Conservation (phyloP, 2,113 vertebrate genomes). For the Lampris incognitus region DNA sequence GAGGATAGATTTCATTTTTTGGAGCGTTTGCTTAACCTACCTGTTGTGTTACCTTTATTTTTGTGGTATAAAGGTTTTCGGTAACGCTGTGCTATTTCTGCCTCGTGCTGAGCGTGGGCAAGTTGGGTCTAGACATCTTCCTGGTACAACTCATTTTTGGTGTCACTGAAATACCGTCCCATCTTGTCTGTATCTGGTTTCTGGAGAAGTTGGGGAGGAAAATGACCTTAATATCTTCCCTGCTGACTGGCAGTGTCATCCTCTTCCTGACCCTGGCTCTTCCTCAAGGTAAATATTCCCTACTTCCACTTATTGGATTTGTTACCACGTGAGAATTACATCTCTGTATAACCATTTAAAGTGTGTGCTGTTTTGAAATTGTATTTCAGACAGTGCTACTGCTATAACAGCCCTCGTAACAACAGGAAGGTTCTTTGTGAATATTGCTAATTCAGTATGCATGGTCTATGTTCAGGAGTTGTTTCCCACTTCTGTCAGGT, state of each 20-base stretch:
- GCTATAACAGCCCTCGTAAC: constrained; percentile 57
- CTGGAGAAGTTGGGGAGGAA: constrained; percentile 72
- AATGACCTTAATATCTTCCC: constrained; percentile 44
- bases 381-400: constrained; percentile 48
- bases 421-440: constrained; percentile 69
- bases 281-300: constrained; percentile 68
- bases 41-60: not conserved
- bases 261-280: constrained; percentile 68
- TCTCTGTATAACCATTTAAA: not conserved
- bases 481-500: constrained; percentile 78
- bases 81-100: constrained; percentile 64
- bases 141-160: constrained; percentile 62
- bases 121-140: constrained; percentile 60
- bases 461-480: constrained; percentile 75
- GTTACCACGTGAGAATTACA: not conserved
- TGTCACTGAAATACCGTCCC: constrained; percentile 63
- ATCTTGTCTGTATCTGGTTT: constrained; percentile 65
- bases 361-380: not conserved
- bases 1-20: not conserved
- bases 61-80: constrained; percentile 68
- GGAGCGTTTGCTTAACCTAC: not conserved
- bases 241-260: constrained; percentile 38
- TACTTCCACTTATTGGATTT: not conserved
- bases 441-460: constrained; percentile 54
- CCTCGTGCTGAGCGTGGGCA: constrained; percentile 63